A percentile compares a stretch with the other conserved stretches of the same genome.
Evolutionary conservation across 1,140 invertebrate species (phyloP).

Genomic region (Drosophila sulfurigaster): DNA sequence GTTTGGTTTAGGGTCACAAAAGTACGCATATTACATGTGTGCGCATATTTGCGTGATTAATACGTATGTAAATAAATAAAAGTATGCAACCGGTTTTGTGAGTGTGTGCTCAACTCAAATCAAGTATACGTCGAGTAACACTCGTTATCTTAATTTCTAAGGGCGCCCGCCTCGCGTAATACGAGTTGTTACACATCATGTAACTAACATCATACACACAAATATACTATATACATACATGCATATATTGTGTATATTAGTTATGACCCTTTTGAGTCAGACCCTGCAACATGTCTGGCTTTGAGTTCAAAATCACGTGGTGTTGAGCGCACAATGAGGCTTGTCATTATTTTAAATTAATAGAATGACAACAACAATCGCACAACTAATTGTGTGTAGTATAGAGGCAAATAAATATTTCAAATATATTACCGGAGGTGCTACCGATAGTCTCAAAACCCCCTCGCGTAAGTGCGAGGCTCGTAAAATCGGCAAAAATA

Average conservation of each 20-base stretch:
- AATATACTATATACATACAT: background rate
- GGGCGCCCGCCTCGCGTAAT: constrained; percentile 3
- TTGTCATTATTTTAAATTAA: constrained; percentile 31
- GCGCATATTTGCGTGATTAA: constrained; percentile 3
- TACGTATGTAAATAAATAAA: constrained; percentile 16
- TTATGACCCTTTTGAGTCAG: background rate
- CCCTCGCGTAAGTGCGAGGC: no score
- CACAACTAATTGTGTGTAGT: constrained; percentile 6
- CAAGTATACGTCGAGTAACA: constrained; percentile 60
- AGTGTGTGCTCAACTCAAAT: constrained; percentile 39
- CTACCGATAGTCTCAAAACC: constrained; percentile 12
- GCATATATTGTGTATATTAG: background rate
- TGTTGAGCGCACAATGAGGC: constrained; percentile 2
- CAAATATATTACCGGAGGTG: constrained; percentile 60
- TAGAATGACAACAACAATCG: constrained; percentile 17
- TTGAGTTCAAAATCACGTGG: constrained; percentile 63
- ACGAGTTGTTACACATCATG: constrained; percentile 1
- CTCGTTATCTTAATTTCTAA: constrained; percentile 15
- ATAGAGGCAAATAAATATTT: constrained; percentile 50
- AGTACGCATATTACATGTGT: background rate
- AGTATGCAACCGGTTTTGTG: constrained; percentile 57
- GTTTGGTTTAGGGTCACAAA: background rate
- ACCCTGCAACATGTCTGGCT: constrained; percentile 25
- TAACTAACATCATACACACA: background rate
- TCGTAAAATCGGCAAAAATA: background rate